Evolutionary conservation across 2,797 vertebrate genomes (phyloP), one percentile per base, ranked within the genome.

Genomic region (Typhlichthys subterraneus): DNA sequence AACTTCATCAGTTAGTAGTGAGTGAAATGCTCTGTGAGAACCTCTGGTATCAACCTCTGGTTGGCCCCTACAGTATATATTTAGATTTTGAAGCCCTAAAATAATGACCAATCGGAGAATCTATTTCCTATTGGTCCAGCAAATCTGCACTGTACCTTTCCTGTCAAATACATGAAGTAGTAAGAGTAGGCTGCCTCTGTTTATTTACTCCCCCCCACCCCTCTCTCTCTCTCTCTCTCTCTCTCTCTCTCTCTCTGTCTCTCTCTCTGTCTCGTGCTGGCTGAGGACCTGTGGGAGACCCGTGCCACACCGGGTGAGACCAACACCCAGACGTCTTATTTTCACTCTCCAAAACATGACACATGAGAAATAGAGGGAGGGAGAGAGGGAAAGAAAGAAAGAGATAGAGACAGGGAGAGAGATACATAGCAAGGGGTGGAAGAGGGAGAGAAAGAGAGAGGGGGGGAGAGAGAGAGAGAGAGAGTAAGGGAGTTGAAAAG

Each of bases 291-390:
- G 57, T 6, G 54, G 66, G 53, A 76, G 38, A 70, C 59, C 59
- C 72, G 54, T 67, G 70, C 69, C 69, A 75, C 64, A 31, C 54
- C 38, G 46, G 62, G 42, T 60, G 57, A 76, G 76, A 23, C 55
- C 67, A 72, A 82, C 75, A 75, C 73, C 62, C 69, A 84, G 61
- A 76, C 57, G 72, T 80, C 72, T 79, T 85, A 80, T 86, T 85
- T 82, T 70, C 67, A 45, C 63, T 82, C 75, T 84, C 65, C 65
- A 68, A 78, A 80, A 86, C 75, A 84, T 77, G 85, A 83, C 81
- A 69, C 76, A 81, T 84, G 77, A 88, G 83, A 87, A 85, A 79
- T 60, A 51, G 72, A 79, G 56, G 42, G 59, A 61, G 23, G 13
- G 11, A 17, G 31, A 57, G 6, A 45, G n/a, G 10, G n/a, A 48